phyloP scores from a whole-genome alignment of 37 sponge, comb jelly and placozoan species.

The Aplysina aerophoba region DNA sequence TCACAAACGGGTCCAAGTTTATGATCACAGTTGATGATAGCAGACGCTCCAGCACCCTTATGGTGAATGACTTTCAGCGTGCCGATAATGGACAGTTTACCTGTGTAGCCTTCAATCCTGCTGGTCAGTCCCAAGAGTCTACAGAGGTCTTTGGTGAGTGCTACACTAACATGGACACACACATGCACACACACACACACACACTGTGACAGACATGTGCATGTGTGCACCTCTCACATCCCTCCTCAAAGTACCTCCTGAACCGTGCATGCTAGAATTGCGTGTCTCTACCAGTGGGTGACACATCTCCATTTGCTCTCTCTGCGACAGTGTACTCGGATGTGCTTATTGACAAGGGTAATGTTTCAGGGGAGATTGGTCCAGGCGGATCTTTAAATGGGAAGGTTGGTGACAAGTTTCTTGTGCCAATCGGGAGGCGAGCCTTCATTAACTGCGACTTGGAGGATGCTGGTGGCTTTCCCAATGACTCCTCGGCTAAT shows the following conservation, averaged over 20 bases:
- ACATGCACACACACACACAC: no score
- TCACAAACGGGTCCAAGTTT: neutral
- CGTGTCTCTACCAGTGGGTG: neutral
- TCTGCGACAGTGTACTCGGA: neutral
- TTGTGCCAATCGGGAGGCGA: neutral
- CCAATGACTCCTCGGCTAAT: neutral
- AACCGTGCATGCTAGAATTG: no score
- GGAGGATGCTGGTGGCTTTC: conserved; percentile 24
- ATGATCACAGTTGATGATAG: neutral
- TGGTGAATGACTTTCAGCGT: neutral
- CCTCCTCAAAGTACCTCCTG: no score
- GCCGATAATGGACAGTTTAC: neutral
- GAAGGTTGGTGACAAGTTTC: conserved; percentile 11
- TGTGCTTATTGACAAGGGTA: conserved; percentile 26
- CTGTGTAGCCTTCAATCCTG: conserved; percentile 14
- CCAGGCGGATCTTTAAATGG: neutral
- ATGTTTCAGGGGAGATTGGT: neutral
- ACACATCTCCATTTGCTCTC: neutral
- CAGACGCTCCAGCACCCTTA: neutral
- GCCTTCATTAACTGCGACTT: conserved; percentile 25
- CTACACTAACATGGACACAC: no score
- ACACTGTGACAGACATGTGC: no score
- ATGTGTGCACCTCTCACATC: no score
- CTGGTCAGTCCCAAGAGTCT: neutral
- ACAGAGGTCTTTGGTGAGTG: no score